Conservation (phyloP, 1,140 invertebrate genomes). For the Papilio glaucus region DNA sequence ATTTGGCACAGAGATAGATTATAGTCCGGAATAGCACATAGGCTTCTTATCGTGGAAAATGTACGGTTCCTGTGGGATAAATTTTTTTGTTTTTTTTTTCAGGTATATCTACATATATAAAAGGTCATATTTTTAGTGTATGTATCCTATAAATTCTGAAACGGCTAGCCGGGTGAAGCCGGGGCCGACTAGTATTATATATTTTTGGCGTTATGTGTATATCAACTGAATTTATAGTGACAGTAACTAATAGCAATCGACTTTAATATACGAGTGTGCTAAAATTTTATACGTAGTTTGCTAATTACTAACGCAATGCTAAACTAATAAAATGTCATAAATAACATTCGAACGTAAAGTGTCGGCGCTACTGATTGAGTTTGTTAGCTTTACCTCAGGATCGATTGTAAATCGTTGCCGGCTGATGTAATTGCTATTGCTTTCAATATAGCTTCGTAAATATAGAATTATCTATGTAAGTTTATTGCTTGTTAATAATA, state of each 20-base stretch:
- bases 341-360: not conserved
- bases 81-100: too few species aligned
- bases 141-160: too few species aligned
- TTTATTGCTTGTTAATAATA: too few species aligned
- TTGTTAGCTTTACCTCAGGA: not conserved
- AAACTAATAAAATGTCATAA: constrained; percentile 4
- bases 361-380: not conserved
- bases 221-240: not conserved
- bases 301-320: constrained; percentile 1
- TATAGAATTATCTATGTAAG: not conserved
- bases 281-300: constrained; percentile 1
- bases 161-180: too few species aligned
- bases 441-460: not conserved
- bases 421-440: not conserved
- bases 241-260: constrained; percentile 1
- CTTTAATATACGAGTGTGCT: not conserved
- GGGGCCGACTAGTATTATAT: too few species aligned
- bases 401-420: not conserved
- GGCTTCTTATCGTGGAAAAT: too few species aligned
- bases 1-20: too few species aligned
- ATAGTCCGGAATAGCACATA: too few species aligned
- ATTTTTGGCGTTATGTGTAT: too few species aligned
- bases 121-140: too few species aligned
- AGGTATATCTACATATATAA: too few species aligned
- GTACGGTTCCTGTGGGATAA: too few species aligned